Evolutionary conservation across 2,797 vertebrate genomes (phyloP).

Genomic region (Rhinichthys osculus): DNA sequence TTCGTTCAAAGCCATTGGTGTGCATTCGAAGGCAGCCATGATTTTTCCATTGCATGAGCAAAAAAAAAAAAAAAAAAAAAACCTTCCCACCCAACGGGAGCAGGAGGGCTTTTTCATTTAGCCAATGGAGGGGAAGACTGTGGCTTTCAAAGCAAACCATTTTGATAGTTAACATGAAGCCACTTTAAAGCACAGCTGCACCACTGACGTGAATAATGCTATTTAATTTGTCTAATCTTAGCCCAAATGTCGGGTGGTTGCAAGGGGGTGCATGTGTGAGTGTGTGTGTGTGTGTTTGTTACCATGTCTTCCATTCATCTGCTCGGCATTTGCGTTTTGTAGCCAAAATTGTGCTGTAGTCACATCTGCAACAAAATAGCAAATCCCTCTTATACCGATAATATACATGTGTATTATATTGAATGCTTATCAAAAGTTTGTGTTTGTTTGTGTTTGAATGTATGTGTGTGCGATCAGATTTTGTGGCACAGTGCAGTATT

Average conservation of each 20-base stretch:
- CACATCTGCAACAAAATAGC: constrained; percentile 27
- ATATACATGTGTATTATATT: constrained; percentile 15
- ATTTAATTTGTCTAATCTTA: constrained; percentile 85
- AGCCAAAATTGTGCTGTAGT: background rate
- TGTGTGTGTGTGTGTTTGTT: constrained; percentile 40
- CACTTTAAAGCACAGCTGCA: constrained; percentile 82
- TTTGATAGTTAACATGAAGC: constrained; percentile 79
- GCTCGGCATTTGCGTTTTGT: constrained; percentile 40
- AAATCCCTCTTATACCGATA: background rate
- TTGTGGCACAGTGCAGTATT: constrained; percentile 53
- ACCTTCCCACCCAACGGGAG: constrained; percentile 65
- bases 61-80: constrained; percentile 57
- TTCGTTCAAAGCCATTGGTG: constrained; percentile 15
- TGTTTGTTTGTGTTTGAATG: constrained; percentile 29
- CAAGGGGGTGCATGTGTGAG: constrained; percentile 65
- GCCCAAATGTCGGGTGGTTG: constrained; percentile 66
- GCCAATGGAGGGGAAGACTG: constrained; percentile 78
- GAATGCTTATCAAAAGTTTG: background rate
- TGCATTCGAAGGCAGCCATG: constrained; percentile 37
- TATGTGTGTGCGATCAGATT: constrained; percentile 44
- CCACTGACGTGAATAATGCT: constrained; percentile 81
- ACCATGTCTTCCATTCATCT: constrained; percentile 43
- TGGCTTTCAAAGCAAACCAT: constrained; percentile 80
- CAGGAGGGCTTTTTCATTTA: constrained; percentile 74
- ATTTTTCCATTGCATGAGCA: constrained; percentile 63